These are phyloP conservation scores for Danio jaintianensis DNA, from an alignment of 2,797 vertebrate species.

Conservation along the genomic window DNA sequence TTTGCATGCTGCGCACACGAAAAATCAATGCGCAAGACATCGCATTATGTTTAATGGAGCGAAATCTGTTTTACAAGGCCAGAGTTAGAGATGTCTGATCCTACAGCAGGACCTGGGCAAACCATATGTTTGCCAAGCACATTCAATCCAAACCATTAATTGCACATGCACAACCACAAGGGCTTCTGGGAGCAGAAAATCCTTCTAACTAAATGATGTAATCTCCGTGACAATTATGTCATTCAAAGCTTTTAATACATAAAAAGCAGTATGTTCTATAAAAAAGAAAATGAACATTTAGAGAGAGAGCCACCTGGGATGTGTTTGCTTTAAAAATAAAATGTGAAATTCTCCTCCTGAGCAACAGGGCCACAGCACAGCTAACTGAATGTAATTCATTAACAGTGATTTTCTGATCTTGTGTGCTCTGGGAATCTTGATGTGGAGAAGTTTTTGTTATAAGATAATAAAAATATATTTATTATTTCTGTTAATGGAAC, in stretches of 20 bases:
- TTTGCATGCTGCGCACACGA: constrained; percentile 52
- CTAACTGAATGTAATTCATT: constrained; percentile 5
- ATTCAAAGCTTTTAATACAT: constrained; percentile 65
- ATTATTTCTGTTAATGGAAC: neutral
- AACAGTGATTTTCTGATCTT: neutral
- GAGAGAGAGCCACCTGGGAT: constrained; percentile 32
- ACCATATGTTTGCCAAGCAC: constrained; percentile 62
- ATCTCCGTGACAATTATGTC: constrained; percentile 74
- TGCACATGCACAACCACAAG: constrained; percentile 65
- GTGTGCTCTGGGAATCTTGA: constrained; percentile 64
- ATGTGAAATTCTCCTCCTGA: constrained; percentile 30
- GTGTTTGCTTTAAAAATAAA: constrained; percentile 51
- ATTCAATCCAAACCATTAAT: constrained; percentile 68
- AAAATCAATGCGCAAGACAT: constrained; percentile 49
- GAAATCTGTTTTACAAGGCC: constrained; percentile 55
- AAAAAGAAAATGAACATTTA: constrained; percentile 53
- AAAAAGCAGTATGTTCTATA: constrained; percentile 61
- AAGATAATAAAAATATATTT: neutral
- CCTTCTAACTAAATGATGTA: constrained; percentile 69
- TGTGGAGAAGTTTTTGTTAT: constrained; percentile 42
- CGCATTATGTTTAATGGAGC: constrained; percentile 62
- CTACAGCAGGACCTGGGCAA: constrained; percentile 60
- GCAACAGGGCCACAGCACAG: constrained; percentile 11
- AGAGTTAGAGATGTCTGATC: constrained; percentile 39
- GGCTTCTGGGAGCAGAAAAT: constrained; percentile 58